Evolutionary conservation across 2,113 vertebrate genomes (phyloP), one percentile per base, ranked within the genome.

Genomic region (Rhinopomastus cyanomelas): DNA sequence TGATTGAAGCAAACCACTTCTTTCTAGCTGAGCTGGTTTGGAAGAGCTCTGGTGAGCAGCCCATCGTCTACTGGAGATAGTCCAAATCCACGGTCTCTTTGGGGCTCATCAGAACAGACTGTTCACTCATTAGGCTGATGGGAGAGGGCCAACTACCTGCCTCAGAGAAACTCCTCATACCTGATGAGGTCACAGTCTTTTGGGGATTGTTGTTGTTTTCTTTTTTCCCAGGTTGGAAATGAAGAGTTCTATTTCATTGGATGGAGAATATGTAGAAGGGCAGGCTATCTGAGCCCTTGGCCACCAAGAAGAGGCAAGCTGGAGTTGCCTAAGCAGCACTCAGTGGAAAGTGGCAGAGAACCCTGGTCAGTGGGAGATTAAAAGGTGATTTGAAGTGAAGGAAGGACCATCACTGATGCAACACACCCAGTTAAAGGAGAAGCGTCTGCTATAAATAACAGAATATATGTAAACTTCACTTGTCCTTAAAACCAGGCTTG

Each of bases 351-450:
- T 42, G n/a, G 29, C 57, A 73, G 32, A 5, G 23, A 89, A 60
- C 49, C 17, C 48, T 83, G 49, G 39, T 46, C 0, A 0, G 56
- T 12, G 22, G 67, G 66, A 84, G 44, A 92, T 83, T 42, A 87
- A 82, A 90, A 82, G 53, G 81, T 81, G 76, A 62, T 59, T 69
- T 46, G 55, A 72, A 92, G 21, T 18, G 73, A 94, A 76, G 76
- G 84, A 92, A 86, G 30, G 80, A 91, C 94, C 95, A 93, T 85
- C 92, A 46, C 37, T 49, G 42, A 9, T 2, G 27, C 36, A 80
- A 39, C 34, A 59, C 32, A 87, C 93, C 27, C 87, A 89, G 52
- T 64, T 81, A 22, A 34, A 78, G 61, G 20, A 68, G 42, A 84
- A 92, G 81, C 9, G 34, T 11, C 80, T 53, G 73, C 76, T 68